Conservation (phyloP, 2,797 vertebrate genomes). For the Sphenodon punctatus region DNA sequence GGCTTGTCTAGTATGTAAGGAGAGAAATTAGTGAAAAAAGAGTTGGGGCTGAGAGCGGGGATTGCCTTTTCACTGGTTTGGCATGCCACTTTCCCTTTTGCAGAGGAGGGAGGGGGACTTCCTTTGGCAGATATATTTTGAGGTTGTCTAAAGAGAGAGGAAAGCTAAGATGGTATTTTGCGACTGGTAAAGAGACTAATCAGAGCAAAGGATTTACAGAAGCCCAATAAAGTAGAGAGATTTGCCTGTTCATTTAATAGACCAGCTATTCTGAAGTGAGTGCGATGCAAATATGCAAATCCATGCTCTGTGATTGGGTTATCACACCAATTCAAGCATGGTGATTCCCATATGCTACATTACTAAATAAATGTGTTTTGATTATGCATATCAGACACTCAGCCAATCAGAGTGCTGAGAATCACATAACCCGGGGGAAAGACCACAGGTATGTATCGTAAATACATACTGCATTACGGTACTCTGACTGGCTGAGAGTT, state of each 20-base stretch:
- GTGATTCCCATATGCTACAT: slow-evolving; percentile 2
- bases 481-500: neutral
- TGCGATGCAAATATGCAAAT: slow-evolving; percentile 7
- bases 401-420: slow-evolving; percentile 28
- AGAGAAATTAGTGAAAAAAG: neutral
- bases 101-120: too few relatives aligned
- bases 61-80: too few relatives aligned
- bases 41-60: too few relatives aligned
- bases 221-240: accelerated
- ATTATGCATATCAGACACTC: slow-evolving; percentile 13
- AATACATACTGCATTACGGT: slow-evolving; percentile 1
- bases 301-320: neutral
- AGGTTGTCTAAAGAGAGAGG: neutral
- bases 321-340: neutral
- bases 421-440: neutral
- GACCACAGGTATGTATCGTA: neutral
- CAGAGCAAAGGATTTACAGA: neutral
- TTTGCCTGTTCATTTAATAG: slow-evolving; percentile 5
- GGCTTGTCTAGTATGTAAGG: neutral
- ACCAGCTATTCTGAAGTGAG: slow-evolving; percentile 3
- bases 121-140: neutral
- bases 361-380: slow-evolving; percentile 40
- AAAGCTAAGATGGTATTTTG: neutral
- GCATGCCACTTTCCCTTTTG: neutral
- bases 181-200: neutral